These are phyloP conservation scores for Mythimna albipuncta DNA, from an alignment of 2,888 invertebrate species.

Conservation along the genomic window DNA sequence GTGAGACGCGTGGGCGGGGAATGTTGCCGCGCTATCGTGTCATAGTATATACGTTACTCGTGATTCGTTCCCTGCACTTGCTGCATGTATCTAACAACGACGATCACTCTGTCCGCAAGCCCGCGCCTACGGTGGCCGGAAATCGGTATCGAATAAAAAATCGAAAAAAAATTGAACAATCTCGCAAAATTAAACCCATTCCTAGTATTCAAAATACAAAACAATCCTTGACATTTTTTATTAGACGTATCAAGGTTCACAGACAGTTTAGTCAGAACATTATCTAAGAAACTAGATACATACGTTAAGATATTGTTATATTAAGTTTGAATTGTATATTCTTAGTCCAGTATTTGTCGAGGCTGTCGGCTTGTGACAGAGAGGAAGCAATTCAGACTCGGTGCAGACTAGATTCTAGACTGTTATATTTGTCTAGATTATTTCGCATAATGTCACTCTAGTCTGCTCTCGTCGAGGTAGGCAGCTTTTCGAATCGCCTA, in stretches of 20 bases:
- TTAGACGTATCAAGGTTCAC: slow-evolving; percentile 28
- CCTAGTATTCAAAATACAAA: slow-evolving; percentile 15
- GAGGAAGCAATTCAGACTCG: slow-evolving; percentile 30
- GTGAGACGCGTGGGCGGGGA: no score
- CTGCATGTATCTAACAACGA: no score
- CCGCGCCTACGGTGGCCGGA: no score
- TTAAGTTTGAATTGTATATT: slow-evolving; percentile 20
- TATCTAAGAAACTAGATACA: slow-evolving; percentile 15
- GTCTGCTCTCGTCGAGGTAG: slow-evolving; percentile 43
- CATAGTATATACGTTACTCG: no score
- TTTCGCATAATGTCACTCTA: slow-evolving; percentile 38
- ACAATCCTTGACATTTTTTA: slow-evolving; percentile 32
- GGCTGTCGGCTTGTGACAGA: slow-evolving; percentile 25
- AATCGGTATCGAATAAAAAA: no score
- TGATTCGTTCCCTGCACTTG: no score
- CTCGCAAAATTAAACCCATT: not conserved
- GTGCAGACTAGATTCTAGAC: slow-evolving; percentile 37
- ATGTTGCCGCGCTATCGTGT: no score
- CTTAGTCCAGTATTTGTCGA: slow-evolving; percentile 14
- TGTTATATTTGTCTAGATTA: slow-evolving; percentile 32
- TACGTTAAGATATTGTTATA: slow-evolving; percentile 8
- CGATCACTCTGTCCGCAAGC: no score
- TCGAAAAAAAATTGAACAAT: no score
- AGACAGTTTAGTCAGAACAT: not conserved
- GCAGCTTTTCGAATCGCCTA: slow-evolving; percentile 48